Percentiles rank a stretch among this genome's conserved stretches.
Conservation (phyloP, 2,113 vertebrate species). For the Donacobius atricapilla region DNA sequence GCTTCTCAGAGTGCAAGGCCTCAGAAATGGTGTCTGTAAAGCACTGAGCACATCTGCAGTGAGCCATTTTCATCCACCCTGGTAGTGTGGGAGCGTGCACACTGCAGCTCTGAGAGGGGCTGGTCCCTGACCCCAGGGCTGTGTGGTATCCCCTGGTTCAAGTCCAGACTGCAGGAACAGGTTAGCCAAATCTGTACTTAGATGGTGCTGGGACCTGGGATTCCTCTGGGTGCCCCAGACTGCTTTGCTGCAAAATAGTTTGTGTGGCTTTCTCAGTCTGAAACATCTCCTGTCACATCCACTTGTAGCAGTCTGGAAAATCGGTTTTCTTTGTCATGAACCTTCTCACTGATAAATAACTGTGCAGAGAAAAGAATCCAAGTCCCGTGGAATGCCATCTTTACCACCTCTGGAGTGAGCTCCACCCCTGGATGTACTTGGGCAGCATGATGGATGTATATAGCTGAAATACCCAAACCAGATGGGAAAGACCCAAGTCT, state of each 20-base stretch:
- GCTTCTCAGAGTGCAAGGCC: neutral
- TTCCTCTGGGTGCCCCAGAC: neutral
- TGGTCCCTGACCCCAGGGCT: neutral
- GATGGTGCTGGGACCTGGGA: neutral
- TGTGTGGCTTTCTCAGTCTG: neutral
- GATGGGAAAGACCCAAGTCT: neutral
- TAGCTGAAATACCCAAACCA: neutral
- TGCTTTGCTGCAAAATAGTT: neutral
- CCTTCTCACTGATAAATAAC: neutral
- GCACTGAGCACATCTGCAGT: rapidly evolving
- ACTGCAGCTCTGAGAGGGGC: neutral
- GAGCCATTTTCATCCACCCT: neutral
- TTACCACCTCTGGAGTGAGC: neutral
- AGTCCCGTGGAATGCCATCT: neutral
- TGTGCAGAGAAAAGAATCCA: neutral
- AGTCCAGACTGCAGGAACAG: neutral
- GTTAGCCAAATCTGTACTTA: neutral
- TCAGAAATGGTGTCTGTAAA: neutral
- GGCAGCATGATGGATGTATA: rapidly evolving
- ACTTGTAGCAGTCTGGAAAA: neutral
- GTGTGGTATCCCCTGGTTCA: neutral
- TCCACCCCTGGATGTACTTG: neutral
- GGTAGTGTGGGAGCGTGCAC: neutral
- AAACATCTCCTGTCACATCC: neutral
- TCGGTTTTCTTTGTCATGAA: neutral